These are phyloP conservation scores for Rugalucina vietnamica DNA, from an alignment of 2,888 invertebrate species.

Conservation along the genomic window DNA sequence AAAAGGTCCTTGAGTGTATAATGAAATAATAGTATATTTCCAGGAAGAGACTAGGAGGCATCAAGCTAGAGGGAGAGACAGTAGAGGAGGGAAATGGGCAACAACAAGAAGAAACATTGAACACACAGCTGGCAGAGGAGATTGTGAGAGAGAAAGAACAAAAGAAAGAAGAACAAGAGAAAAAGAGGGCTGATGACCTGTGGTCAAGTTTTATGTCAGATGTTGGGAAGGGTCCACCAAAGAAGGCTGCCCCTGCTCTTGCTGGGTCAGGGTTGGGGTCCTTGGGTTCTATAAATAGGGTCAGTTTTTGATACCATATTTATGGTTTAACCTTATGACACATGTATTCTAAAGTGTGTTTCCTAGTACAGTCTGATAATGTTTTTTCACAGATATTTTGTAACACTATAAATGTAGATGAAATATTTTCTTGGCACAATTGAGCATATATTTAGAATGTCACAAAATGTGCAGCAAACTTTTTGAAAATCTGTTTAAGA, in stretches of 20 bases:
- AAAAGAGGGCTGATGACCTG: conserved; percentile 80
- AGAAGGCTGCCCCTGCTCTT: conserved; percentile 60
- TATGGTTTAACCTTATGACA: background rate
- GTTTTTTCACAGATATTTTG: too few species aligned
- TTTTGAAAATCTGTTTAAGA: too few species aligned
- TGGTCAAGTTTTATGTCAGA: conserved; percentile 83
- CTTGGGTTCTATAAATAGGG: conserved; percentile 47
- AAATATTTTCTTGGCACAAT: too few species aligned
- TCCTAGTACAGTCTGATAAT: too few species aligned
- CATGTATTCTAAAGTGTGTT: too few species aligned
- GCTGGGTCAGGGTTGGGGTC: conserved; percentile 38
- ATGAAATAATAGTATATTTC: too few species aligned
- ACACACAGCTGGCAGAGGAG: conserved; percentile 68
- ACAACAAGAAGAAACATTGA: conserved; percentile 52
- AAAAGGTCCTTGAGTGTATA: too few species aligned
- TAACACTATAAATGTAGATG: too few species aligned
- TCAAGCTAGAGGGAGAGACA: conserved; percentile 66
- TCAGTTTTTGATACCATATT: conserved; percentile 5
- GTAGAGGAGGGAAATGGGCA: conserved; percentile 45
- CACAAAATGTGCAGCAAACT: too few species aligned
- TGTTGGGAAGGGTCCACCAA: conserved; percentile 73
- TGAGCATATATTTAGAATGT: too few species aligned
- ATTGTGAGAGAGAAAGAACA: conserved; percentile 70
- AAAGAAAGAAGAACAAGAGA: conserved; percentile 78
- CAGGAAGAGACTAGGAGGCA: conserved; percentile 78